These are phyloP conservation scores for Cheilosia grossa DNA, from an alignment of 2,888 invertebrate genomes.

Conservation along the genomic window DNA sequence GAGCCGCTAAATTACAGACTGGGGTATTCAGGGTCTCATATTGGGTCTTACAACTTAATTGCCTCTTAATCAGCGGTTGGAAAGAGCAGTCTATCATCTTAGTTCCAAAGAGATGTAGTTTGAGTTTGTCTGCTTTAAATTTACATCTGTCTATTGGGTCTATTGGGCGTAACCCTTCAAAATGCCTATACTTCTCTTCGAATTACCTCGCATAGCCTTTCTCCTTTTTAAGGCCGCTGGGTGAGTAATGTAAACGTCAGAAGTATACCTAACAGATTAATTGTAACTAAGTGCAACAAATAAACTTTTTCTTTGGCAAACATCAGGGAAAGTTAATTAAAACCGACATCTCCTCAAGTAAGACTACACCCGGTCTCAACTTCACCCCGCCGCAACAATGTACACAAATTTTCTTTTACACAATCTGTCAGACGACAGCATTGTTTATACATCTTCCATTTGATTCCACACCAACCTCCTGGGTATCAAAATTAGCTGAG, in stretches of 20 bases:
- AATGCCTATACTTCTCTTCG: too few relatives aligned
- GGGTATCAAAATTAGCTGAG: conserved; percentile 43
- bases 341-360: conserved; percentile 6
- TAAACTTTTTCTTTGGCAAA: conserved; percentile 3
- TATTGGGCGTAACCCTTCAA: too few relatives aligned
- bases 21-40: too few relatives aligned
- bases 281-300: conserved; percentile 38
- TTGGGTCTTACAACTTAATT: too few relatives aligned
- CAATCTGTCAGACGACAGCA: background rate
- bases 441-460: background rate
- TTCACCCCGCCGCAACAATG: background rate
- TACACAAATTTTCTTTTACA: background rate
- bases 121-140: too few relatives aligned
- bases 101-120: too few relatives aligned
- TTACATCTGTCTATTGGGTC: too few relatives aligned
- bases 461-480: background rate
- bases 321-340: conserved; percentile 18
- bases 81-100: too few relatives aligned
- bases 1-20: too few relatives aligned
- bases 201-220: too few relatives aligned
- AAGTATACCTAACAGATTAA: conserved; percentile 37
- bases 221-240: background rate
- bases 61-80: too few relatives aligned
- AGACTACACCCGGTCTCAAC: background rate
- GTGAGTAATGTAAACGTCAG: background rate